A percentile compares a stretch with the other conserved stretches of the same genome.
Conservation (phyloP, 1,140 invertebrate species). For the Orius insidiosus region DNA sequence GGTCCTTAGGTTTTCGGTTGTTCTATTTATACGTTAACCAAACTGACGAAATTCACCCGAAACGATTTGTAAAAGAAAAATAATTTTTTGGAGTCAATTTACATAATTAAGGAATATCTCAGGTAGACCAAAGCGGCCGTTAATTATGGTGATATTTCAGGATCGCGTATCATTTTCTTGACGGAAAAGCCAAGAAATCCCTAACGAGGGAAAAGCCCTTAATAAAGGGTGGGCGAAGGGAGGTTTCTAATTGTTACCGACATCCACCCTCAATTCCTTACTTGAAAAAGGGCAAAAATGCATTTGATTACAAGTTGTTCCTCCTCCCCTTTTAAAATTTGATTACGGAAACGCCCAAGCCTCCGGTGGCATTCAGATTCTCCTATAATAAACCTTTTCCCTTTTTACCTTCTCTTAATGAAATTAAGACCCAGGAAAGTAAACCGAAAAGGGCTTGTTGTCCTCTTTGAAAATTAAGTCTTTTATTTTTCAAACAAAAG, state of each 20-base stretch:
- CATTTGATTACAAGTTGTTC: slow-evolving; percentile 2
- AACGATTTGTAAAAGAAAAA: too few relatives aligned
- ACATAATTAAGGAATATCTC: too few relatives aligned
- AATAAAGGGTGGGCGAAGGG: neutral
- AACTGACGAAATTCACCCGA: too few relatives aligned
- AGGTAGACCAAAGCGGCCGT: too few relatives aligned
- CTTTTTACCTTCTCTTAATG: slow-evolving; percentile 1
- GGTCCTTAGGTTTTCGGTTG: too few relatives aligned
- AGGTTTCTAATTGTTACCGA: slow-evolving; percentile 2
- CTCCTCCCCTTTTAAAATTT: neutral
- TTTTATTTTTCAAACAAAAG: slow-evolving; percentile 33
- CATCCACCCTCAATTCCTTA: slow-evolving; percentile 1
- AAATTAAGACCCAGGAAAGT: slow-evolving; percentile 25
- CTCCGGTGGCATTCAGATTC: neutral
- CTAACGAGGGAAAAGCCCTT: slow-evolving; percentile 1
- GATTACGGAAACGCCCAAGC: neutral
- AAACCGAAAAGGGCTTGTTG: neutral
- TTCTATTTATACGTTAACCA: too few relatives aligned
- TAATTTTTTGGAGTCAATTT: too few relatives aligned
- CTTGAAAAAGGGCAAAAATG: slow-evolving; percentile 2
- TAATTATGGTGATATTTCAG: neutral
- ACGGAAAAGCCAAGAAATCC: neutral
- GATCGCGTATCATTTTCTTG: neutral
- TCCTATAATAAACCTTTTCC: neutral
- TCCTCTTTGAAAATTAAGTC: slow-evolving; percentile 7